Base-by-base conservation (phyloP, 2,888 invertebrate genomes). In the Ctena decussata region DNA sequence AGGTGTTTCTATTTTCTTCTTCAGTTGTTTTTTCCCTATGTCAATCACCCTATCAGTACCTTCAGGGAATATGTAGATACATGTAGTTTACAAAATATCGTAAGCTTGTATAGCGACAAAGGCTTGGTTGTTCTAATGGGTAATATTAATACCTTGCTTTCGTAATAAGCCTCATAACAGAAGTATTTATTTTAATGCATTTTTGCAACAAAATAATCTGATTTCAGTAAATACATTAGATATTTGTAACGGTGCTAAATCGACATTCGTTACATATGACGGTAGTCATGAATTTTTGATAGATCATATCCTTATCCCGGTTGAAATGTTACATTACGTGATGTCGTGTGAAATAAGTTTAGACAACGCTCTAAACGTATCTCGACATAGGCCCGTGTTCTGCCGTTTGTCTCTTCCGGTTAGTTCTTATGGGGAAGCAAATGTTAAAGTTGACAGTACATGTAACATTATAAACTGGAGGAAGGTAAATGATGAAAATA, bases 361-460 rank as follows among this genome's bases (percentile, higher is more conserved):
- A 37, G 76, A 73, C 32, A 24, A 49, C 27, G 44, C 30, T 27
- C 46, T 73, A 18, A 73, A 73, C 49, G 76, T 76, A 1, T 76
- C 76, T 27, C 0, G 53, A n/a, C 60, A 76, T 60, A 60, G 76
- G 24, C 76, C 76, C n/a, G 41, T 76, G 18, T 18, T 0, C 12
- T 21, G 60, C 27, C 5, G 5, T 39, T n/a, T 76, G 24, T 3
- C 24, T 37, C 39, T 57, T 39, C 76, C 32, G 37, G 46, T 37
- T 49, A 1, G 24, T 46, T 15, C 30, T 73, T 18, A 3, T 32
- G 30, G 30, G 21, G 11, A 49, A 27, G 1, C 24, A 6, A 30
- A 30, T 1, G 35, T 21, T 30, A 11, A 53, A 21, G 21, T 53
- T 21, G 53, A 53, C 21, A 53, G n/a, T 53, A 21, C 21, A 53